phyloP scores from a whole-genome alignment of 2,797 vertebrate genomes.

The Sebastes nivosus region DNA sequence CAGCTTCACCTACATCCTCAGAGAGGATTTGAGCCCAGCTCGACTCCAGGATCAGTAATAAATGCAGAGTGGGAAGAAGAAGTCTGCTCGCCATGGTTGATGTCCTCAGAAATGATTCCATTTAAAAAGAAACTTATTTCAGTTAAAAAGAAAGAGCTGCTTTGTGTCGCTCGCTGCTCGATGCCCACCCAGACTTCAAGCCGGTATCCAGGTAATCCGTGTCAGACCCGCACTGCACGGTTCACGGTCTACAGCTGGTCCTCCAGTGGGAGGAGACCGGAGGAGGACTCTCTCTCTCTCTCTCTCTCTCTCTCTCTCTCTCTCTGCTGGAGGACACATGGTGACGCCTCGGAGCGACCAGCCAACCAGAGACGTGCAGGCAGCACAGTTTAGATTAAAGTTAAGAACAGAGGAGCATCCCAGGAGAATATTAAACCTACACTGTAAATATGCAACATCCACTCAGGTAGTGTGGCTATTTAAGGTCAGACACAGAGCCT shows the following conservation, averaged over 20 bases:
- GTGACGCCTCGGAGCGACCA: conserved; percentile 74
- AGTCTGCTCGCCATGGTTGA: conserved; percentile 62
- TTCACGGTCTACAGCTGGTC: conserved; percentile 72
- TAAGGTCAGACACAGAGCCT: not conserved
- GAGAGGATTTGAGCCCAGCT: conserved; percentile 31
- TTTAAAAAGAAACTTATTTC: not conserved
- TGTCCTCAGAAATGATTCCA: conserved; percentile 10
- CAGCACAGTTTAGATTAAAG: not conserved
- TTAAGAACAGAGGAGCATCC: not conserved
- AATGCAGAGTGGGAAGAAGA: conserved; percentile 56
- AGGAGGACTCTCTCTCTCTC: conserved; percentile 9
- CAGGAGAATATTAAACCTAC: not conserved
- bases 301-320: not conserved
- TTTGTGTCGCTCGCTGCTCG: not conserved
- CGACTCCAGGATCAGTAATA: conserved; percentile 62
- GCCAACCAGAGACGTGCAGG: conserved; percentile 68
- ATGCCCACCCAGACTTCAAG: conserved; percentile 23
- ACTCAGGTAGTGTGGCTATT: not conserved
- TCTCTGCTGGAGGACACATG: conserved; percentile 64
- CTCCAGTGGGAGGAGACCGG: conserved; percentile 61
- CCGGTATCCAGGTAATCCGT: conserved; percentile 50
- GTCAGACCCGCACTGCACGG: conserved; percentile 45
- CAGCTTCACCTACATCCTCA: conserved; percentile 26
- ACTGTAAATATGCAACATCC: not conserved
- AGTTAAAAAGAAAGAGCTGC: not conserved